Conservation (phyloP, 2,113 vertebrate species). For the Peromyscus polionotus region DNA sequence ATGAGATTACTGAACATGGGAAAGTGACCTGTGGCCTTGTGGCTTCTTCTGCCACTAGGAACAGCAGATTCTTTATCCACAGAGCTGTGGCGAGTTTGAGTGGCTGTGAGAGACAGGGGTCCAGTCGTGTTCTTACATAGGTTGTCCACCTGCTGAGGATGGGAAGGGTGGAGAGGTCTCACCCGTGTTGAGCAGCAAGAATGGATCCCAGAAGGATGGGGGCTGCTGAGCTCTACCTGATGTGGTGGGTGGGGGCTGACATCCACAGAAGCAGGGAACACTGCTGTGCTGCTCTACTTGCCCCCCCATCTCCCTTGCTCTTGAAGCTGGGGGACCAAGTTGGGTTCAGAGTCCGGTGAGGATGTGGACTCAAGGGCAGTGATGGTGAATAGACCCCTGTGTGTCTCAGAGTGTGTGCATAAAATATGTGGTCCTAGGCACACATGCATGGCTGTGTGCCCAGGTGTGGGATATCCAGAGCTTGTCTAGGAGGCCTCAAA, state of each 20-base stretch:
- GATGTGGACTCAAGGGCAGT: rapidly evolving
- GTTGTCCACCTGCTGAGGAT: neutral
- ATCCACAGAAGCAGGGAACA: neutral
- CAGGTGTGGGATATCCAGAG: neutral
- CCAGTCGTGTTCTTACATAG: rapidly evolving
- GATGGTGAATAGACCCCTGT: rapidly evolving
- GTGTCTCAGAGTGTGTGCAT: neutral
- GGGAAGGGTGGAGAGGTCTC: neutral
- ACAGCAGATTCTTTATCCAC: too few species aligned
- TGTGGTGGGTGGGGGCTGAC: rapidly evolving
- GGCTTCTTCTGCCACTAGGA: neutral
- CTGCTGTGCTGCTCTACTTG: too few species aligned
- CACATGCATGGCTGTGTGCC: rapidly evolving
- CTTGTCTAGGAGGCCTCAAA: neutral
- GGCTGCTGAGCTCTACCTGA: too few species aligned
- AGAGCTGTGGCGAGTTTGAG: too few species aligned
- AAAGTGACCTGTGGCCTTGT: neutral
- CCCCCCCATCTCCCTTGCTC: rapidly evolving
- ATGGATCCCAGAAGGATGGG: neutral
- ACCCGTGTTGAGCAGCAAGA: neutral
- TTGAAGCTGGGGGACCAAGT: neutral
- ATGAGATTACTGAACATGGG: neutral
- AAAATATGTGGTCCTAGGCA: rapidly evolving
- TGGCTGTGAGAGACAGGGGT: rapidly evolving
- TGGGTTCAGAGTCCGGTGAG: neutral